Evolutionary conservation across 2,888 invertebrate species (phyloP), one percentile per base, ranked within the genome.

Genomic region (Phortica magna): DNA sequence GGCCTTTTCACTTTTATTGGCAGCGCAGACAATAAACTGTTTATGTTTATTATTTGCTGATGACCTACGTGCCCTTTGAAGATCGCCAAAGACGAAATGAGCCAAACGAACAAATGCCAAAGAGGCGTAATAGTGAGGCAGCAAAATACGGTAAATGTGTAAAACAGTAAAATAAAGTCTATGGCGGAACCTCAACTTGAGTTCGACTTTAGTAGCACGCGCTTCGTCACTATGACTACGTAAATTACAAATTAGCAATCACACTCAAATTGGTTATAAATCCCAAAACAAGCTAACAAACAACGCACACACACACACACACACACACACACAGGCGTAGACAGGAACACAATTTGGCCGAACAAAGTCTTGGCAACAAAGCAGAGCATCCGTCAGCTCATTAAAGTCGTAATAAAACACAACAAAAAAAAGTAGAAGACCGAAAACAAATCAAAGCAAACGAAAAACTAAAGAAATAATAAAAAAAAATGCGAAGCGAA

Each of bases 1-100:
- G 83, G 75, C 84, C 84, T 83, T 83, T 86, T 76, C 82, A 80
- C 81, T 87, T 86, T 86, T 86, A 86, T 86, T 85, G 80, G 83
- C 79, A 83, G 82, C 80, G 78, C 80, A 82, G 86, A 83, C 88
- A 88, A 84, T 89, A 89, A 89, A 88, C 82, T 84, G 87, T 87
- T 86, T 88, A 87, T 89, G 88, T 89, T 88, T 89, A 86, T 88
- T 88, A 88, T 88, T 88, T 89, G 83, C 85, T 86, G 88, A 89
- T 89, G 87, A 89, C 89, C 89, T 89, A 87, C 89, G 88, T 86
- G 87, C 84, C 82, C 79, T 22, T 39, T 79, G 14, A 74, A 82
- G 80, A 80, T 80, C 81, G 76, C 71, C 42, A 76, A 71, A 65
- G 74, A 53, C 19, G 22, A 2, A 78, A 17, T 55, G 43, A 6